Base-by-base conservation (phyloP, 1,140 invertebrate species). In the Dryas iulia region DNA sequence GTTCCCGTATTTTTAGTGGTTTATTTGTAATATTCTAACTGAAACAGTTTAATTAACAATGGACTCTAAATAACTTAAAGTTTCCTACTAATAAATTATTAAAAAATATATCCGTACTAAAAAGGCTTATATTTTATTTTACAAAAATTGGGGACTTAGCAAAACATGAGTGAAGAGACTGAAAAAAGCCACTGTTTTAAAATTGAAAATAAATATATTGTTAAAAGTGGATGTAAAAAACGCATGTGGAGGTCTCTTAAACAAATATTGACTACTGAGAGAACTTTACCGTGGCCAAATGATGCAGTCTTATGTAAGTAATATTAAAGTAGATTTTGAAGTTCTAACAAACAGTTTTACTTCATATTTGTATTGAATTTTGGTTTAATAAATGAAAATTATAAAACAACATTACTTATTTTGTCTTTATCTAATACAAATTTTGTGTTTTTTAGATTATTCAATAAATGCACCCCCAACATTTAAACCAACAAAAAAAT, bases 401-500 rank as follows among this genome's bases (percentile, higher is more conserved):
- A n/a, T n/a, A n/a, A n/a, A n/a, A n/a, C n/a, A n/a, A n/a, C n/a
- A n/a, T n/a, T n/a, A n/a, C n/a, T n/a, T n/a, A n/a, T n/a, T n/a
- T n/a, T n/a, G n/a, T n/a, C n/a, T n/a, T n/a, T n/a, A n/a, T n/a
- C n/a, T n/a, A n/a, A n/a, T n/a, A n/a, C n/a, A n/a, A n/a, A n/a
- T n/a, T n/a, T n/a, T n/a, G n/a, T n/a, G n/a, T n/a, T 47, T 94
- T 93, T 63, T 81, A 96, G 96, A 97, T 89, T 95, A 95, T 81
- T 95, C 94, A 39, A 96, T 98, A 68, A 97, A 98, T 92, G 97
- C 97, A 30, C 97, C 97, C 18, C 97, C 97, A 33, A 97, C 97
- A 64, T 97, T 98, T 75, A 96, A 95, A 86, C 98, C 97, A 24
- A 94, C 96, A 1, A 98, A 98, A 84, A 98, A 98, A 81, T 98